These are phyloP conservation scores for Sialia sialis DNA, from an alignment of 2,113 vertebrate genomes.

Conservation along the genomic window DNA sequence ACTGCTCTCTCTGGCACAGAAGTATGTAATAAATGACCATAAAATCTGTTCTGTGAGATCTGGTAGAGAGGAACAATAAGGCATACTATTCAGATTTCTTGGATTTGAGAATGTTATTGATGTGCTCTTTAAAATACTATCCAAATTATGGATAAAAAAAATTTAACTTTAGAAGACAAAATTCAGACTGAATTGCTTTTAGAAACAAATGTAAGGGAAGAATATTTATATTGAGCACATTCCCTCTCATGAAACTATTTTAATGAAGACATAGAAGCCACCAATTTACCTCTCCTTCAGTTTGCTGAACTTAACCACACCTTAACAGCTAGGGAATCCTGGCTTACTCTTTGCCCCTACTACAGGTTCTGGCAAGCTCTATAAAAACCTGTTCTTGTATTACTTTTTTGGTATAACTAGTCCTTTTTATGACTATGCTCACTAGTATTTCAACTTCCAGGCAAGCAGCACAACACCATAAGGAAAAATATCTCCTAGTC, in stretches of 20 bases:
- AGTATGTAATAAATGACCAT: not conserved
- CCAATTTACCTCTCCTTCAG: not conserved
- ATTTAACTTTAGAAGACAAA: not conserved
- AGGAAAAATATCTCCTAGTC: rapidly evolving
- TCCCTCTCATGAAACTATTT: not conserved
- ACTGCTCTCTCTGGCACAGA: not conserved
- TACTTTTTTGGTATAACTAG: no score
- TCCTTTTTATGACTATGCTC: not conserved
- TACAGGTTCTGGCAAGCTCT: not conserved
- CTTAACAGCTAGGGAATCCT: not conserved
- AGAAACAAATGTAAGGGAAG: not conserved
- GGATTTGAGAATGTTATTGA: not conserved
- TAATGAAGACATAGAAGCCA: not conserved
- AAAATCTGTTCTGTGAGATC: not conserved
- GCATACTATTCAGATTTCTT: not conserved
- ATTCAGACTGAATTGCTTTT: not conserved
- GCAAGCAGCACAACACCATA: not conserved
- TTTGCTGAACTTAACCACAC: not conserved
- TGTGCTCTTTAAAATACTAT: not conserved
- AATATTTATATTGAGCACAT: not conserved
- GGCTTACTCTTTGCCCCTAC: not conserved
- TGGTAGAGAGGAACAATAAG: not conserved
- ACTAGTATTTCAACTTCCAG: not conserved
- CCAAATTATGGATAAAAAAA: not conserved
- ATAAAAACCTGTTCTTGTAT: not conserved